Evolutionary conservation across 2,113 vertebrate species (phyloP).

Genomic region (Callithrix jacchus): DNA sequence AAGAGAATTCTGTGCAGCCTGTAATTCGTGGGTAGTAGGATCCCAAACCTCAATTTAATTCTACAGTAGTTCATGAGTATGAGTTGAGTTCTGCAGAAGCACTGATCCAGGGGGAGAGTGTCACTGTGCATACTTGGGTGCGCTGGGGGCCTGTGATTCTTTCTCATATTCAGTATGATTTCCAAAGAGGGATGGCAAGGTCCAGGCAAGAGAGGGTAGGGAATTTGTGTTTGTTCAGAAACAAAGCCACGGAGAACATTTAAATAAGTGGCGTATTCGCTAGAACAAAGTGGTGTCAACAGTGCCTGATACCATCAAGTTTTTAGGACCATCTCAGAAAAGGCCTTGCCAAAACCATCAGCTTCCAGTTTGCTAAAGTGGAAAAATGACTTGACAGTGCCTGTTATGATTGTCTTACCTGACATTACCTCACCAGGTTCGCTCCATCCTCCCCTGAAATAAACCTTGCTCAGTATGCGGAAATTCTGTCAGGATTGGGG

Average conservation of each 20-base stretch:
- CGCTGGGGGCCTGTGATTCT: neutral
- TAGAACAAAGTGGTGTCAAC: neutral
- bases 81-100: neutral
- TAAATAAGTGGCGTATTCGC: neutral
- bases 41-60: constrained; percentile 13
- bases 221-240: neutral
- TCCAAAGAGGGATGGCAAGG: neutral
- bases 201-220: neutral
- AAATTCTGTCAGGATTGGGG: neutral
- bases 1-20: neutral
- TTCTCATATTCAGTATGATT: neutral
- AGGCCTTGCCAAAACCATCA: neutral
- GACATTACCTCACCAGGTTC: neutral
- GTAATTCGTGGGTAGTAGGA: constrained; percentile 10
- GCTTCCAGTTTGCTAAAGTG: neutral
- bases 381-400: neutral
- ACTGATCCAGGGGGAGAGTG: neutral
- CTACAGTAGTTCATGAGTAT: neutral
- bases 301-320: neutral
- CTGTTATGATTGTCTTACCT: neutral
- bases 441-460: neutral
- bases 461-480: neutral
- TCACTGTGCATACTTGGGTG: neutral
- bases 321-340: neutral
- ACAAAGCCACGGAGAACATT: neutral